Evolutionary conservation across 2,113 vertebrate species (phyloP), one percentile per base, ranked within the genome.

Genomic region (Daboia siamensis): DNA sequence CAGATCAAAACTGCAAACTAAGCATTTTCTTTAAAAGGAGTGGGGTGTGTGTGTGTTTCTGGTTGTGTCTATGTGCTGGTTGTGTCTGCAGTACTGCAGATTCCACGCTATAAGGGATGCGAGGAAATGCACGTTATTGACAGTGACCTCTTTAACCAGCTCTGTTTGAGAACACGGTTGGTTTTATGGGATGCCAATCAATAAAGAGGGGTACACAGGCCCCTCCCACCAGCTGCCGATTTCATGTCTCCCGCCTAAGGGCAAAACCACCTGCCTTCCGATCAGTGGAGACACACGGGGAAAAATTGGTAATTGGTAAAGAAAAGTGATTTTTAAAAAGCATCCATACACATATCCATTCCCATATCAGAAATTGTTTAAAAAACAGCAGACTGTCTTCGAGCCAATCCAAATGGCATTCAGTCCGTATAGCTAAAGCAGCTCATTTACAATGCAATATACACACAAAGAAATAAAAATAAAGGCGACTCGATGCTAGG

Each of bases 401-500:
- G n/a, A 56, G 52, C 39, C 33, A 20, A 86, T 61, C 46, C 48
- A 20, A 85, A 95, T 0, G 87, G 90, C 95, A 92, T 51, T 92
- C 94, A 90, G 90, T 57, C 69, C 93, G 52, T 91, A 91, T 93
- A 21, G 93, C 95, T 94, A 95, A 96, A 91, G 95, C 94, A 95
- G 86, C 95, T 55, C 89, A 95, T 26, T 93, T 88, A 88, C 1
- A 44, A 94, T 4, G 93, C 56, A 94, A 13, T n/a, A n/a, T n/a
- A n/a, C n/a, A n/a, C n/a, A n/a, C n/a, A n/a, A n/a, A n/a, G n/a
- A n/a, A 95, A 95, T 92, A 95, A 95, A 94, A 93, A 88, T 17
- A 74, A 57, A 88, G 21, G 74, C 3, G 17, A 92, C 1, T 74
- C 88, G 91, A 55, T 6, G 48, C 89, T 95, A 96, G 96, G 95